These are phyloP conservation scores for Drosophila navojoa DNA, from an alignment of 1,140 invertebrate species.

Conservation along the genomic window DNA sequence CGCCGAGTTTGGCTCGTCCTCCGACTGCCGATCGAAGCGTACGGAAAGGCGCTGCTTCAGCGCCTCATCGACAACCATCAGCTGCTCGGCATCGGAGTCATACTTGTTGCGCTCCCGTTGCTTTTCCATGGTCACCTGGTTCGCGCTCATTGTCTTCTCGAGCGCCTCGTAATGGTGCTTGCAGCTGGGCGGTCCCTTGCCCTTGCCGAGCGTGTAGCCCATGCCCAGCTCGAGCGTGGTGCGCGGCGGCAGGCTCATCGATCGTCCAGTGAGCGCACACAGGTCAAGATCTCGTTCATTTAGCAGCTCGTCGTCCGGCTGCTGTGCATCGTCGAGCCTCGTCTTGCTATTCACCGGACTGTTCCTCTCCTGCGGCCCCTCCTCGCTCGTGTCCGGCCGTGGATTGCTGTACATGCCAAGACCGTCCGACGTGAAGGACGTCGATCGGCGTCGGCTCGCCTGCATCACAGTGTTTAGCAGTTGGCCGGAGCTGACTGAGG, in stretches of 20 bases:
- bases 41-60: slow-evolving; percentile 42
- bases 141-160: slow-evolving; percentile 30
- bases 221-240: slow-evolving; percentile 1
- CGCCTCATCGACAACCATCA: slow-evolving; percentile 50
- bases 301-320: neutral
- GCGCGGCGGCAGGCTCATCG: slow-evolving; percentile 52
- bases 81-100: slow-evolving; percentile 11
- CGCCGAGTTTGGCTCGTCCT: neutral
- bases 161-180: slow-evolving; percentile 47
- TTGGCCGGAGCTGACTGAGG: slow-evolving; percentile 19
- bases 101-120: neutral
- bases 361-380: neutral
- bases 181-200: slow-evolving; percentile 28
- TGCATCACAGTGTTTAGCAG: slow-evolving; percentile 49
- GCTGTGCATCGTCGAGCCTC: neutral
- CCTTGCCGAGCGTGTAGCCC: neutral
- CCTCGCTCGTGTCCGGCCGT: neutral
- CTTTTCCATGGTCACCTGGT: neutral
- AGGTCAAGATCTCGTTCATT: neutral
- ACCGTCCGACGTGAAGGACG: slow-evolving; percentile 37
- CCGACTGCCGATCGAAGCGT: neutral
- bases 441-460: slow-evolving; percentile 53
- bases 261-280: slow-evolving; percentile 26
- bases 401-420: slow-evolving; percentile 12
- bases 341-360: neutral